Evolutionary conservation across 37 sponge, comb jelly and placozoan genomes (phyloP).

Genomic region (Beroe forskalii): DNA sequence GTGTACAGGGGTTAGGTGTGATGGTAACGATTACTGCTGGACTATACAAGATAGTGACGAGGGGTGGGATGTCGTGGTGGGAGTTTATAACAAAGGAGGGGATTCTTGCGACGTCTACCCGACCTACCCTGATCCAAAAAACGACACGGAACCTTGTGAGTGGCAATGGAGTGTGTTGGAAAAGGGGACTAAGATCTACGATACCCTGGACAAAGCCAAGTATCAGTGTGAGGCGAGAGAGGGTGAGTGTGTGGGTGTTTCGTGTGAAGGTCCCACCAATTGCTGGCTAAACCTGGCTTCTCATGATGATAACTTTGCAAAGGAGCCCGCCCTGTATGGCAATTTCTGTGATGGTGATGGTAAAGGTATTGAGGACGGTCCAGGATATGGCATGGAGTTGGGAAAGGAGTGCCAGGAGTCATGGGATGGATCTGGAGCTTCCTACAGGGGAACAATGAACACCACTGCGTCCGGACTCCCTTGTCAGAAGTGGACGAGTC

Average conservation of each 20-base stretch:
- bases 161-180: neutral
- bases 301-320: neutral
- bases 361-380: no score
- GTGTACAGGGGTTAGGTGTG: neutral
- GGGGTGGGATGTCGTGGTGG: neutral
- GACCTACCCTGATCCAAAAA: no score
- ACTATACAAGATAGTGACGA: neutral
- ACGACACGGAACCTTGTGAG: neutral
- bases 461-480: neutral
- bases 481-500: slow-evolving; percentile 60
- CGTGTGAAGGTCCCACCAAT: neutral
- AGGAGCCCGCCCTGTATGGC: neutral
- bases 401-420: neutral
- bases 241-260: neutral
- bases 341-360: no score
- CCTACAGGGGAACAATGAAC: slow-evolving; percentile 25
- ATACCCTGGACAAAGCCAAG: neutral
- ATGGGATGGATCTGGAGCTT: neutral
- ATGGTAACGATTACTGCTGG: neutral
- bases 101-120: neutral
- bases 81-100: neutral
- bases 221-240: neutral
- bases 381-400: neutral
- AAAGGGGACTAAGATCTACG: neutral
- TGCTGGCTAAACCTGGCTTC: neutral